Base-by-base conservation (phyloP, 2,888 invertebrate genomes). In the Cacoxenus indagator region DNA sequence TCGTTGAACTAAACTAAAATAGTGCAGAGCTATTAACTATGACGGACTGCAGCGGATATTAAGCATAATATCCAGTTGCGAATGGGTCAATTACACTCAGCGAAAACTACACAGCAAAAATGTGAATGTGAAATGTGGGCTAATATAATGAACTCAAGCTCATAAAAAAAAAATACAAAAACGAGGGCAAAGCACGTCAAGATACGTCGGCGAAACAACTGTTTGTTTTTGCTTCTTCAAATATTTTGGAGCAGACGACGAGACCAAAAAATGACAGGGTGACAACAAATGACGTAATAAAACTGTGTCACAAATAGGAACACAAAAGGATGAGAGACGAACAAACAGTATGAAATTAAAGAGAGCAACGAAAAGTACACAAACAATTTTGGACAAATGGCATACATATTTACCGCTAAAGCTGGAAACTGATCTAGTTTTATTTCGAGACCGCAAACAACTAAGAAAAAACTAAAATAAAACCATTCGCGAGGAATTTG, bases 261-360 rank as follows among this genome's bases (percentile, higher is more conserved):
- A n/a, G n/a, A n/a, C n/a, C n/a, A n/a, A n/a, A n/a, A n/a, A n/a
- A n/a, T n/a, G n/a, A n/a, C n/a, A n/a, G n/a, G n/a, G n/a, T n/a
- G n/a, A n/a, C n/a, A n/a, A n/a, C n/a, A 75, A 78, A 75, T 80
- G 78, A 80, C 82, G 80, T 76, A 80, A 80, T 72, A 72, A 65
- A 78, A 75, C 75, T 78, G 70, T 78, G 78, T 76, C 78, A 78
- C 70, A 64, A 26, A 55, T 48, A 59, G 26, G 17, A 64, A 48
- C 11, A 51, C 22, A 51, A 17, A 9, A 51, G 8, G 24, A 51
- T 17, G 48, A 48, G 19, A 17, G 19, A 6, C 17, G 17, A 48
- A 19, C 19, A 48, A 48, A n/a, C 11, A 48, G 48, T 48, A 48
- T n/a, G 17, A 48, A n/a, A n/a, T 48, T 17, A 22, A 48, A 6